Conservation (phyloP, 2,888 invertebrate genomes). For the Campopleginae sp. region DNA sequence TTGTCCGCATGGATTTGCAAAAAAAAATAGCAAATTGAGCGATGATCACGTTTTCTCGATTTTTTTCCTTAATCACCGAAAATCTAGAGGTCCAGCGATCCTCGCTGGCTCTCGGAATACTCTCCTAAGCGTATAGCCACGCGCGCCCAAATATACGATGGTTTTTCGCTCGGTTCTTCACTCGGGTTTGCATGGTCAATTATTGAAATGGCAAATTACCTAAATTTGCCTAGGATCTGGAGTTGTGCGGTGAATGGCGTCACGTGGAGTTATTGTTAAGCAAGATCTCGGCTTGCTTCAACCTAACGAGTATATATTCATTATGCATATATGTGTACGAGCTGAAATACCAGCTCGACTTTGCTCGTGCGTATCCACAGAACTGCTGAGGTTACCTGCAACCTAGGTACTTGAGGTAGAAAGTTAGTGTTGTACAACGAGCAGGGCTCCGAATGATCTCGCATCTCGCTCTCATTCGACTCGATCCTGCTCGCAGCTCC, state of each 20-base stretch:
- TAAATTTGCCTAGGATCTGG: neutral
- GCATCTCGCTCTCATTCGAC: neutral
- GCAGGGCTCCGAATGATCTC: neutral
- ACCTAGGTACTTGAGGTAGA: neutral
- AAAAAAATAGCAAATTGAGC: no score
- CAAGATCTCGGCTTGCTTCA: slow-evolving; percentile 24
- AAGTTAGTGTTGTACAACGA: slow-evolving; percentile 17
- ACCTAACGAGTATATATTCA: slow-evolving; percentile 2
- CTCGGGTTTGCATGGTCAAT: neutral
- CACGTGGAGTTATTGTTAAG: slow-evolving; percentile 44
- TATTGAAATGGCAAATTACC: neutral
- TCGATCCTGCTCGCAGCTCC: neutral
- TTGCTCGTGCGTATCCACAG: neutral
- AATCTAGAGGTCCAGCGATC: no score
- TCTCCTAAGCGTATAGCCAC: no score
- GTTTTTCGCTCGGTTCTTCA: slow-evolving; percentile 20
- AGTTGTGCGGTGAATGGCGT: neutral
- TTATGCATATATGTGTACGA: neutral
- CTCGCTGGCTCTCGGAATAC: no score
- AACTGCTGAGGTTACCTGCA: slow-evolving; percentile 5
- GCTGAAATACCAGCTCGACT: slow-evolving; percentile 21
- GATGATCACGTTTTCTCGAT: no score
- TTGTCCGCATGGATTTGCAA: no score
- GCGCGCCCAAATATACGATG: no score
- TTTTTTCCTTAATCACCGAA: no score